phyloP scores from a whole-genome alignment of 1,140 invertebrate genomes.

The Hyles euphorbiae region DNA sequence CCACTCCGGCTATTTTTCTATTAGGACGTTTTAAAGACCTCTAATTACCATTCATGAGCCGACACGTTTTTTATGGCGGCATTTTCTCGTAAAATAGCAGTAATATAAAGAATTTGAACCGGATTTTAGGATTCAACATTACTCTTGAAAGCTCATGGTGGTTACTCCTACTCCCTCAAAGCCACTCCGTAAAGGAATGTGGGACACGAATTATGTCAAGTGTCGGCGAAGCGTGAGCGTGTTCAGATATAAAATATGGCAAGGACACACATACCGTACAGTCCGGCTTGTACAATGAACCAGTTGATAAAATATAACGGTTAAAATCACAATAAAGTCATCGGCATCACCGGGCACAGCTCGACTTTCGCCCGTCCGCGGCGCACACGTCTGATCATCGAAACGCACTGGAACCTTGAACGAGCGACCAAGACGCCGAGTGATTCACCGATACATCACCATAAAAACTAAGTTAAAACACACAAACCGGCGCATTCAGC shows the following conservation, averaged over 20 bases:
- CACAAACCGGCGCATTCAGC: background rate
- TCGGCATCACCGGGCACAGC: slow-evolving; percentile 23
- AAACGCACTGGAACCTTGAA: background rate
- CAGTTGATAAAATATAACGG: slow-evolving; percentile 43
- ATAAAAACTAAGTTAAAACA: background rate
- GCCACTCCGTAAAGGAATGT: background rate
- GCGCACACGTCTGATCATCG: background rate
- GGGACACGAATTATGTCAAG: too few species aligned
- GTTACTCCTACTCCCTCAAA: slow-evolving; percentile 1
- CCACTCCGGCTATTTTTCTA: background rate
- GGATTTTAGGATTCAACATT: slow-evolving; percentile 9
- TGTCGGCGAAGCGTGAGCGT: slow-evolving; percentile 1
- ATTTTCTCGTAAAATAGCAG: slow-evolving; percentile 9
- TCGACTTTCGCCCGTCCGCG: slow-evolving; percentile 6
- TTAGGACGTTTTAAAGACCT: slow-evolving; percentile 2
- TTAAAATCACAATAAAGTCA: slow-evolving; percentile 45
- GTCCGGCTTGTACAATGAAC: slow-evolving; percentile 38
- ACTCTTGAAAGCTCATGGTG: background rate
- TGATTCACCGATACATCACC: slow-evolving; percentile 3
- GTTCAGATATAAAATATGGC: slow-evolving; percentile 20
- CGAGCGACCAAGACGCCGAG: background rate
- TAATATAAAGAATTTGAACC: slow-evolving; percentile 6
- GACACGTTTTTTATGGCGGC: background rate
- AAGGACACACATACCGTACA: slow-evolving; percentile 50
- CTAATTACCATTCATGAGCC: slow-evolving; percentile 5